phyloP scores from a whole-genome alignment of 1,140 invertebrate species.

The Samia ricini region DNA sequence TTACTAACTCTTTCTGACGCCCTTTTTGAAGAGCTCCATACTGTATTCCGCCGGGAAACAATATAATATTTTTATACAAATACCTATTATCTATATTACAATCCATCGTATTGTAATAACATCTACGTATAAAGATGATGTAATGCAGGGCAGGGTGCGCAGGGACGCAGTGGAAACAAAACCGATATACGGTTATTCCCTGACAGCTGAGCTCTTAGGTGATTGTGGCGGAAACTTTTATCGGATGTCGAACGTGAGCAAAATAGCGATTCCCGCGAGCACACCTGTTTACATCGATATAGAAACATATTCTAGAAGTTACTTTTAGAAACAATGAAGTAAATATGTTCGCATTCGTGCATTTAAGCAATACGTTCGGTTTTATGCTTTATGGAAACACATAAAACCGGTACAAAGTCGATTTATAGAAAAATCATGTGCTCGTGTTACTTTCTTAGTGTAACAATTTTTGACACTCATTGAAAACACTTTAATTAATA shows the following conservation, averaged over 20 bases:
- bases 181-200: slow-evolving; percentile 75
- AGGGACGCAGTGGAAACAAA: slow-evolving; percentile 68
- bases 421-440: no score
- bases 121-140: slow-evolving; percentile 10
- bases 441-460: no score
- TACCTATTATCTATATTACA: background rate
- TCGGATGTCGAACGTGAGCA: slow-evolving; percentile 75
- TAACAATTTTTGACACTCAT: no score
- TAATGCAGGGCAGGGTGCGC: slow-evolving; percentile 19
- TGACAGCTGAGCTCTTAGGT: slow-evolving; percentile 78
- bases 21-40: background rate
- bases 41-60: background rate
- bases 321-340: background rate
- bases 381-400: no score
- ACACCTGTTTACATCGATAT: slow-evolving; percentile 49
- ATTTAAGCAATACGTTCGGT: background rate
- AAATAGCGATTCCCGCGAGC: slow-evolving; percentile 70
- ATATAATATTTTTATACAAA: background rate
- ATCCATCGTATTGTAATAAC: background rate
- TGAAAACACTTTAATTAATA: no score
- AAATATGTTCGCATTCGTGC: no score
- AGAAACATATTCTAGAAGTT: background rate
- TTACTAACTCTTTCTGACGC: no score
- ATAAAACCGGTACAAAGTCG: no score
- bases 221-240: slow-evolving; percentile 78